Evolutionary conservation across 2,888 invertebrate genomes (phyloP), one percentile per base, ranked within the genome.

Genomic region (Dasysyrphus tricinctus): DNA sequence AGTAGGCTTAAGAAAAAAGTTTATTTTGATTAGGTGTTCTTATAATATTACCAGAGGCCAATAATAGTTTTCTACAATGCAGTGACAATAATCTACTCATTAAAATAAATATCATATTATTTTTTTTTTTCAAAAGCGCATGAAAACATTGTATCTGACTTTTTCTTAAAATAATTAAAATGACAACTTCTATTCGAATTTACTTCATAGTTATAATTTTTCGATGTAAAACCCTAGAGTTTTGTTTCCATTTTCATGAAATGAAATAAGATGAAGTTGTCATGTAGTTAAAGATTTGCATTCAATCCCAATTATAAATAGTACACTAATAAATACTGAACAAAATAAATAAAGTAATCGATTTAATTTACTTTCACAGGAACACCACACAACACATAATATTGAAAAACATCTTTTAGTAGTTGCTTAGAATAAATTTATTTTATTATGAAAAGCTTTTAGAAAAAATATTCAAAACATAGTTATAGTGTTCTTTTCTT

Each of bases 331-430:
- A 16, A 47, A 7, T 47, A 3, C 47, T 47, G 16, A 47, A 16
- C 8, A 47, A 29, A 54, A 54, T 0, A n/a, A 54, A 54, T 14
- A 12, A 6, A n/a, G 7, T 14, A 8, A 54, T 8, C 29, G 49
- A 19, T 54, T 59, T 39, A 24, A 61, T 29, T 29, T n/a, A 49
- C n/a, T 34, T 80, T 47, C 59, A 39, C 80, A 75, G 79, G 65
- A 74, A 74, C 49, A 73, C 51, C 16, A 63, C 61, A 47, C 47
- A 49, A 72, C 16, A 78, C 54, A 16, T 14, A 19, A 49, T 12
- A 49, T 12, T 44, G 34, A 59, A 54, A 24, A 29, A 76, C 37
- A 56, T 49, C 39, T 42, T 47, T 51, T 47, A 61, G 61, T 63
- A 56, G 54, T 75, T 70, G 32, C 16, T 39, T 80, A 75, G 75